Base-by-base conservation (phyloP, 1,140 invertebrate species). In the Rhizoglyphus robini region DNA sequence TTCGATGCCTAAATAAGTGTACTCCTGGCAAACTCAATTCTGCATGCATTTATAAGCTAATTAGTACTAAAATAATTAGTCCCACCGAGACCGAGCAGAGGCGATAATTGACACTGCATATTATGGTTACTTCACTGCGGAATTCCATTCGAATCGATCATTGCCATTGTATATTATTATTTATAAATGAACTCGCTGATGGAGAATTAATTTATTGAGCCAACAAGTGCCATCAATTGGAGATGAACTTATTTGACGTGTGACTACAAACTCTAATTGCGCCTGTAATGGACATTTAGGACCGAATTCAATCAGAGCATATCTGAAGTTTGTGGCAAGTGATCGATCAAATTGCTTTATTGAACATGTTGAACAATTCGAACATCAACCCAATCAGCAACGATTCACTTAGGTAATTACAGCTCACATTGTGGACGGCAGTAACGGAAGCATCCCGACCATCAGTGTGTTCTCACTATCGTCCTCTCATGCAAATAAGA, bases 81-180 rank as follows among this genome's bases (percentile, higher is more conserved):
- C 8, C 20, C 23, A 20, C 51, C 8, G 51, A 25, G 51, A 54
- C 8, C 51, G 8, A 54, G 23, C 20, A 54, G 51, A 54, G 51
- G 51, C 51, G 51, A 54, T 54, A 54, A 54, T 54, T 54, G 51
- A 54, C n/a, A n/a, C n/a, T n/a, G n/a, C n/a, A n/a, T n/a, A n/a
- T n/a, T n/a, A n/a, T n/a, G 15, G 41, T 23, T 46, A 23, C 41
- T 46, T 23, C 15, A 46, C 41, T 46, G 41, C 51, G 18, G 8
- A 8, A 41, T 11, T 41, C 18, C 36, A 41, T 11, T 41, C 36
- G 18, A 41, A 41, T 41, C 36, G 51, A 32, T 32, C 51, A 54
- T 54, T 54, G 51, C 8, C 51, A 54, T 54, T 54, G 51, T 54
- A 54, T 11, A 54, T 54, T 54, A 54, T 11, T 54, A n/a, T n/a